Evolutionary conservation across 2,797 vertebrate genomes (phyloP), one percentile per base, ranked within the genome.

Genomic region (Galago senegalensis): DNA sequence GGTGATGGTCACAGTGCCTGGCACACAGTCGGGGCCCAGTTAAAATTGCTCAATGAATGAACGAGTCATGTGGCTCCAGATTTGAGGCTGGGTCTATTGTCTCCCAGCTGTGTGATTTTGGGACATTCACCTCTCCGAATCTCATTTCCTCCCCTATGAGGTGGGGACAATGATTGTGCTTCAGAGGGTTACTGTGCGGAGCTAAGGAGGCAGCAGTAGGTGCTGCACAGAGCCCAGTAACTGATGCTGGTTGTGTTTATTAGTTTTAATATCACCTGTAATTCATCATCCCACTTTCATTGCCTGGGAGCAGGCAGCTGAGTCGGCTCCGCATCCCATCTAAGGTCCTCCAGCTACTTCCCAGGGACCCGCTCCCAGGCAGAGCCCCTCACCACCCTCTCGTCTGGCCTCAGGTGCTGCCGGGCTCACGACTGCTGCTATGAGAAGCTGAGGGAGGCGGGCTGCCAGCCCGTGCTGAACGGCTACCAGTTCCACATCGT

Each of bases 381-480:
- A 7, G 9, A 21, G 11, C 13, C 20, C 72, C 12, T 87, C 63
- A 14, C 5, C 49, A 63, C 11, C 37, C 63, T 77, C 82, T 70
- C 1, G 0, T 93, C 81, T 43, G 70, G 56, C 53, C 49, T 25
- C 82, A 96, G 97, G 27, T 96, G 96, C 94, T 97, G 97, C 95
- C 65, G 29, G 91, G 82, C n/a, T 0, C 95, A 97, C 0, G 94
- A 97, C 90, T 96, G 96, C 73, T 97, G 97, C 92, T 96, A 95
- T 0, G 58, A 73, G 69, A 92, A 81, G 70, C 84, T 90, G 61
- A 98, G 95, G 87, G 72, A 37, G 10, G 10, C 63, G 0, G 27
- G 84, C 0, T 98, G 98, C 97, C 97, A 96, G 21, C 98, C 98
- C 0, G 37, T 98, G 77, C 0, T 94, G 91, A 98, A 90, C 27